phyloP scores from a whole-genome alignment of 2,113 vertebrate genomes.

The Chlamydotis undulata region DNA sequence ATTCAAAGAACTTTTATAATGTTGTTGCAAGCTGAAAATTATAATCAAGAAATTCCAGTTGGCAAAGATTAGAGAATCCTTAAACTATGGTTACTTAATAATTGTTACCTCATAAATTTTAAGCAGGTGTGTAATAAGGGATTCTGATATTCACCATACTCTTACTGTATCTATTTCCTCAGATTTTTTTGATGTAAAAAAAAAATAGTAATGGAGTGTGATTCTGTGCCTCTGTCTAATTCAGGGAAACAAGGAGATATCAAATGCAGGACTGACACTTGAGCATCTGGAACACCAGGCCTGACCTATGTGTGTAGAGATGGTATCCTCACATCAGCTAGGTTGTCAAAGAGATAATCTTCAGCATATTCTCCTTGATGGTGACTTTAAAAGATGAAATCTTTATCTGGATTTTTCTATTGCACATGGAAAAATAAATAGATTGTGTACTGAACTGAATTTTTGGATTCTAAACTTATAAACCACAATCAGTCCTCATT shows the following conservation, averaged over 20 bases:
- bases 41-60: neutral
- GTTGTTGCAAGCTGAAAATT: neutral
- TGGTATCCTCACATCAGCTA: neutral
- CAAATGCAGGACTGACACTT: neutral
- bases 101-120: neutral
- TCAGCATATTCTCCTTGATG: neutral
- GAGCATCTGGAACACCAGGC: neutral
- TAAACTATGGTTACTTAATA: neutral
- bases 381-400: neutral
- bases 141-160: neutral
- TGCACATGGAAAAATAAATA: neutral
- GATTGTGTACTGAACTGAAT: neutral
- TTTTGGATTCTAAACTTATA: neutral
- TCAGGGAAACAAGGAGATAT: neutral
- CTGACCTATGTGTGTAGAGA: neutral
- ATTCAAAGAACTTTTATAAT: neutral
- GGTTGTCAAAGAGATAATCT: neutral
- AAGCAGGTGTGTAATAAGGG: neutral
- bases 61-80: neutral
- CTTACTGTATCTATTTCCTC: neutral
- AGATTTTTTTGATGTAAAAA: neutral
- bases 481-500: neutral
- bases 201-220: neutral
- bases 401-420: neutral
- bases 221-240: neutral